Percentiles rank a stretch among this genome's conserved stretches.
phyloP scores from a whole-genome alignment of 2,888 invertebrate genomes.

The Dendrolimus houi region DNA sequence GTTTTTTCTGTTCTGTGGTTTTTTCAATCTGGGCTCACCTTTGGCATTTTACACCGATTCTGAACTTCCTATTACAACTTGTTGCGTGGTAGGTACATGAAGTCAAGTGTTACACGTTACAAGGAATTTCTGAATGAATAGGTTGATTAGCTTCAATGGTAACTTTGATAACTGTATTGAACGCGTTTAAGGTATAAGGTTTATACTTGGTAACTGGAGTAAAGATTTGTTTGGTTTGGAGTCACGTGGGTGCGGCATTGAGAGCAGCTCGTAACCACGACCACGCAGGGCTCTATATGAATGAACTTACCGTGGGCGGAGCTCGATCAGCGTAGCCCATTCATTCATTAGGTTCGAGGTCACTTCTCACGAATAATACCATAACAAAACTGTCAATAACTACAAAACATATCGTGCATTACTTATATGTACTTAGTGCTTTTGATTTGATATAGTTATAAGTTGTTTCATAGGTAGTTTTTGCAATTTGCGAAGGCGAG shows the following conservation, averaged over 20 bases:
- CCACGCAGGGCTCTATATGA: constrained; percentile 65
- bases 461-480: no score
- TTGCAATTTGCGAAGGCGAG: no score
- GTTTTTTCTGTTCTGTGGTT: no score
- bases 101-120: no score
- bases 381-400: constrained; percentile 61
- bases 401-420: constrained; percentile 19
- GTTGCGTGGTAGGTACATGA: constrained; percentile 24
- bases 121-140: no score
- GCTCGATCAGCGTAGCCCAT: constrained; percentile 46
- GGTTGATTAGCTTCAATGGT: no score
- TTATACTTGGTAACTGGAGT: no score
- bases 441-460: neutral
- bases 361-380: constrained; percentile 66
- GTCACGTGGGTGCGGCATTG: constrained; percentile 29
- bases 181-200: no score
- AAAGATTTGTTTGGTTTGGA: no score
- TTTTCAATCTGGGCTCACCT: constrained; percentile 33
- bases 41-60: constrained; percentile 58
- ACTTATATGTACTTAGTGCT: neutral
- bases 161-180: no score
- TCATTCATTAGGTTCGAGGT: constrained; percentile 70
- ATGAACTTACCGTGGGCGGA: constrained; percentile 65
- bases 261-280: constrained; percentile 33
- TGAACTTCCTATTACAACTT: constrained; percentile 50